Conservation (phyloP, 2,113 vertebrate genomes). For the Propithecus coquereli region DNA sequence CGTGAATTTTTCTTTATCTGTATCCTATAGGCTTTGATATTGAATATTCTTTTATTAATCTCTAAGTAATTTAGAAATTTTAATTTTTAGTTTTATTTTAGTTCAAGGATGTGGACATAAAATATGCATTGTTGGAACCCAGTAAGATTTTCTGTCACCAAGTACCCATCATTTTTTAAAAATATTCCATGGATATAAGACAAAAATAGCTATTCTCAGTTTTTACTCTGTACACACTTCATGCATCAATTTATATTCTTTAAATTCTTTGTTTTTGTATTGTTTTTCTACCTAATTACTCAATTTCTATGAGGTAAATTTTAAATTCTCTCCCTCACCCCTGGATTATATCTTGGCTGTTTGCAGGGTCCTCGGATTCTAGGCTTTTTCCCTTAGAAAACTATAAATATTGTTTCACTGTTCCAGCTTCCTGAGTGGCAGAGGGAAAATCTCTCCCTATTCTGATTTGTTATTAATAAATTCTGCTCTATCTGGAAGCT, state of each 20-base stretch:
- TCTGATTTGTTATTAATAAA: neutral
- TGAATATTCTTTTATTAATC: neutral
- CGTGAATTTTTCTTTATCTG: neutral
- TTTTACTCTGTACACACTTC: neutral
- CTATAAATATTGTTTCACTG: neutral
- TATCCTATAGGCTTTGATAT: neutral
- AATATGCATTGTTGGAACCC: neutral
- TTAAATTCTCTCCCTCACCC: neutral
- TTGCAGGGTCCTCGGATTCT: neutral
- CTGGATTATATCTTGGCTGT: neutral
- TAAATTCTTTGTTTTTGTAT: neutral
- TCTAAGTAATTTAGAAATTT: neutral
- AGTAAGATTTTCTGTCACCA: neutral
- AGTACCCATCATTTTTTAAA: neutral
- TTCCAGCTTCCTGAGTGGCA: neutral
- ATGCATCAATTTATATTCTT: neutral
- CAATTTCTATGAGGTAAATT: neutral
- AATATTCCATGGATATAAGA: neutral
- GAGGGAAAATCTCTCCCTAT: neutral
- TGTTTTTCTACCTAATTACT: neutral
- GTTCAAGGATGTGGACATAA: neutral
- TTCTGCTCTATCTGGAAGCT: neutral
- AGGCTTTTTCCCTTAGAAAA: neutral
- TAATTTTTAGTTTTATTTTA: conserved; percentile 1
- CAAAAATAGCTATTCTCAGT: neutral